Evolutionary conservation across 53 echinoderm and acorn worm species (phyloP), one percentile per base, ranked within the genome.

Genomic region (Crossaster papposus): DNA sequence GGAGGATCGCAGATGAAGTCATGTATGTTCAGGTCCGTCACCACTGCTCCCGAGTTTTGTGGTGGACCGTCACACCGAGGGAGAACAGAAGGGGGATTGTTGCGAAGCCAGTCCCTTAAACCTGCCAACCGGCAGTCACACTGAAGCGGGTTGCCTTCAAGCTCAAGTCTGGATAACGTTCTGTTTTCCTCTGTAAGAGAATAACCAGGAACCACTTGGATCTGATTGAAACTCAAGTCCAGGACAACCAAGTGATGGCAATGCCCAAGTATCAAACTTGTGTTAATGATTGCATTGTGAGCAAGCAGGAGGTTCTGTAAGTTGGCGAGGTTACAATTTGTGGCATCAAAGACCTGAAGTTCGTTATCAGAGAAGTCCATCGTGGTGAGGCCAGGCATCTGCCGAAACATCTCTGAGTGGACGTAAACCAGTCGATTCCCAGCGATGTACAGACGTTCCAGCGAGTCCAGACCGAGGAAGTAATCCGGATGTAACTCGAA

Each of bases 41-140:
- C 3, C 81, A 64, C 81, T n/a, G 64, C 54, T 36, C 64, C 81
- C 23, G 62, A 1, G 64, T 81, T 32, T 36, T 33, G 81, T 8
- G 62, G 33, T 12, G 81, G 81, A 23, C 36, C 82, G 36, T 82
- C 22, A 58, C 82, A 82, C 23, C 36, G 64, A 82, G 82, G 64
- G 36, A 65, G 63, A 24, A 23, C 64, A 38, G n/a, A 15, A 1
- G n/a, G n/a, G n/a, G n/a, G n/a, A n/a, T n/a, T 62, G 64, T 82
- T 64, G 36, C 22, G 65, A 58, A 82, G 64, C 78, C 89, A 95
- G 36, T 95, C 81, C 9, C 90, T 82, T 15, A 95, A 51, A 23
- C 80, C 63, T 18, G 62, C 17, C 63, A 93, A 38, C 22, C 95
- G 89, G 63, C 96, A 96, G 51, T 96, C 96, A 78, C 96, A 96